A percentile compares a stretch with the other conserved stretches of the same genome.
These are phyloP conservation scores for Mobula birostris DNA, from an alignment of 2,113 vertebrate species.

Conservation along the genomic window DNA sequence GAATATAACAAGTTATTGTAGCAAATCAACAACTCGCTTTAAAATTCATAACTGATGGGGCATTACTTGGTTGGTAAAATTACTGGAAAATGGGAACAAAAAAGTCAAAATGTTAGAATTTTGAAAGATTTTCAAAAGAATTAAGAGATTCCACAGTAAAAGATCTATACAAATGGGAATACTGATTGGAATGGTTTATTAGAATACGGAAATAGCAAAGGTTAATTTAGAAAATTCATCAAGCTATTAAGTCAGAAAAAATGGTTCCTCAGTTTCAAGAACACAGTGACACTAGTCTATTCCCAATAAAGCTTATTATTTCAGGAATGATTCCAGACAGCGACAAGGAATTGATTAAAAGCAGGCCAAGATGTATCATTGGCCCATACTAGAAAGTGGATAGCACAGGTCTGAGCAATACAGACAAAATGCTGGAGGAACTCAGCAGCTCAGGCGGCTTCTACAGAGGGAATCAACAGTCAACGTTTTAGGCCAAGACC, in stretches of 20 bases:
- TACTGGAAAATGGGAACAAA: not conserved
- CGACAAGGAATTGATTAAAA: not conserved
- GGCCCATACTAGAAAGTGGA: not conserved
- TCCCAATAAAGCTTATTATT: slow-evolving; percentile 6
- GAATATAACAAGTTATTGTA: not conserved
- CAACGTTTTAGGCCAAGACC: too few relatives aligned
- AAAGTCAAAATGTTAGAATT: not conserved
- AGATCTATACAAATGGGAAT: not conserved
- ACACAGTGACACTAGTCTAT: not conserved
- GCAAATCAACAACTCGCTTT: not conserved
- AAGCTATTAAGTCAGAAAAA: not conserved
- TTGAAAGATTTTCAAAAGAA: not conserved
- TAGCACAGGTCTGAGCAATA: too few relatives aligned
- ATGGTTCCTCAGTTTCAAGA: not conserved
- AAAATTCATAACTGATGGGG: not conserved
- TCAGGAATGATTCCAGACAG: slow-evolving; percentile 13
- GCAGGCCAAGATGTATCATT: too few relatives aligned
- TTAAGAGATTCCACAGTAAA: not conserved
- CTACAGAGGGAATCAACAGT: too few relatives aligned
- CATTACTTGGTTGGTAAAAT: not conserved
- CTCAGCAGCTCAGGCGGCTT: too few relatives aligned
- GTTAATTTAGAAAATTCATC: not conserved
- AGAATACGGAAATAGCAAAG: not conserved
- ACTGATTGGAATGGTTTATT: not conserved
- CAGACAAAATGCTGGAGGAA: too few relatives aligned